phyloP scores from a whole-genome alignment of 1,140 invertebrate species.

The Parasteatoda tepidariorum region DNA sequence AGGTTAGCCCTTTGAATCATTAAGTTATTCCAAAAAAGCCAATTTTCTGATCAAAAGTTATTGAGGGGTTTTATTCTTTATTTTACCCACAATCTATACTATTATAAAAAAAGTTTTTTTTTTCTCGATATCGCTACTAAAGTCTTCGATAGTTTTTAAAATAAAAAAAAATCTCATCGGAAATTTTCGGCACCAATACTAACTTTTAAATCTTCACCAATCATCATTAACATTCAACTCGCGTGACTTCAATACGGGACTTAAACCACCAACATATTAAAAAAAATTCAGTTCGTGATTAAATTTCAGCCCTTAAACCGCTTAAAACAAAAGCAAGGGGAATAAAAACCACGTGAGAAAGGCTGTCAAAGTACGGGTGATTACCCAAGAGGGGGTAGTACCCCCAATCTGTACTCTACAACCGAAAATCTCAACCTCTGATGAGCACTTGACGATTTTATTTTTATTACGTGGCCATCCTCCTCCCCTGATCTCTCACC shows the following conservation, averaged over 20 bases:
- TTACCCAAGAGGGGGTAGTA: background rate
- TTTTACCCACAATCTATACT: too few species aligned
- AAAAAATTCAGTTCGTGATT: slow-evolving; percentile 8
- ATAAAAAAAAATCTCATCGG: background rate
- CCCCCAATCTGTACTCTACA: background rate
- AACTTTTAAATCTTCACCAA: background rate
- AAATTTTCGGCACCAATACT: background rate
- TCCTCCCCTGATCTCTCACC: background rate
- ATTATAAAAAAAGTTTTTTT: too few species aligned
- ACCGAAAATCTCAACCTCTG: background rate
- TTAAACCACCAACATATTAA: background rate
- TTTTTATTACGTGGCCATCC: slow-evolving; percentile 9
- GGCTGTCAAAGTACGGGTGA: background rate
- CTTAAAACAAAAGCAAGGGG: slow-evolving; percentile 1
- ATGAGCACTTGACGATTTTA: background rate
- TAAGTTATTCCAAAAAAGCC: too few species aligned
- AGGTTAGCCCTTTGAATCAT: too few species aligned
- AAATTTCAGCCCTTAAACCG: background rate
- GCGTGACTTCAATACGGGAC: slow-evolving; percentile 7
- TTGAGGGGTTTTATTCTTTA: too few species aligned
- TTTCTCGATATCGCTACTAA: too few species aligned
- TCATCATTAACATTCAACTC: background rate
- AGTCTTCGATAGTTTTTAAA: background rate
- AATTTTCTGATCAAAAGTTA: too few species aligned
- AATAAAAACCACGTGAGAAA: background rate